Evolutionary conservation across 2,113 vertebrate genomes (phyloP).

Genomic region (Beaufortia kweichowensis): DNA sequence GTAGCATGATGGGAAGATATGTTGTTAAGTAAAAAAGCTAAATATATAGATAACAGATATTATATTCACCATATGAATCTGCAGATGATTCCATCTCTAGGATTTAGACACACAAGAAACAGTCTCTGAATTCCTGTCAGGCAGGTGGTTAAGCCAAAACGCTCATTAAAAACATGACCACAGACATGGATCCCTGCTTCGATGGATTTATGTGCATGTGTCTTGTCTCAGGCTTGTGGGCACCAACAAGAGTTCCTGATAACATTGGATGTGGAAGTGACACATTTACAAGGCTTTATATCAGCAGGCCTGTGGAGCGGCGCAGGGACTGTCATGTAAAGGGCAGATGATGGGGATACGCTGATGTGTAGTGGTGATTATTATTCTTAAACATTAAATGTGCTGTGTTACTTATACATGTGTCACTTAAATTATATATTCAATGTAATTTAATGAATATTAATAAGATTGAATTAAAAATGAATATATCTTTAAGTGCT

Average conservation of each 20-base stretch:
- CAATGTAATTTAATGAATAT: too few species aligned
- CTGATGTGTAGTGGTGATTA: background rate
- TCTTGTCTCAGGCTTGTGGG: background rate
- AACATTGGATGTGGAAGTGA: constrained; percentile 14
- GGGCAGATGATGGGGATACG: constrained; percentile 6
- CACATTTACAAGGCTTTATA: constrained; percentile 13
- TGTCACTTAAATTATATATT: background rate
- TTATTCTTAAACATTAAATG: background rate
- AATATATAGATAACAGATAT: constrained; percentile 23
- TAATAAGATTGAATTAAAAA: too few species aligned
- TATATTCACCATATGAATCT: background rate
- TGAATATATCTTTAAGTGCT: background rate
- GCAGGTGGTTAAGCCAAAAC: background rate
- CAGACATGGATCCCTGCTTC: constrained; percentile 4
- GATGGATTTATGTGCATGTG: background rate
- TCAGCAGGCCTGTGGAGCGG: background rate
- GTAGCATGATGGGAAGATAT: background rate
- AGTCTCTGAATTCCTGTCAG: background rate
- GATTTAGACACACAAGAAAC: background rate
- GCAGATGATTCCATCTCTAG: background rate
- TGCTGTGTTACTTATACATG: background rate
- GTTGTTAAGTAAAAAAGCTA: constrained; percentile 23
- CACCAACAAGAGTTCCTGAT: background rate
- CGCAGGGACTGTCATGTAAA: background rate
- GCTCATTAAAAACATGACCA: constrained; percentile 14